Evolutionary conservation across 2,113 vertebrate species (phyloP).

Genomic region (Pelecanoides urinatrix): DNA sequence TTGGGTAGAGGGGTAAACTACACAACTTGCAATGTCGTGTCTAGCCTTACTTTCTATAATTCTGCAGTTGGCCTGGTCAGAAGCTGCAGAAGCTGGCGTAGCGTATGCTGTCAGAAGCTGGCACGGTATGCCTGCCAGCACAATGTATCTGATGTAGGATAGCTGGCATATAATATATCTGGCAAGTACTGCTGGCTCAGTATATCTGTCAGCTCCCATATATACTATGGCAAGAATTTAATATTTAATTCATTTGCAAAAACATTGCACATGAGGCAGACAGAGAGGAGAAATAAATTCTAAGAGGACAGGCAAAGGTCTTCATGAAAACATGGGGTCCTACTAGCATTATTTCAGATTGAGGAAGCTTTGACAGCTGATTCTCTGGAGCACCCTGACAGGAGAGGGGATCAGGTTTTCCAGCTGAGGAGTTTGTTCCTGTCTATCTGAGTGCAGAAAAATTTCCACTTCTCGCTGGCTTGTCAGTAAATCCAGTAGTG

Average conservation of each 20-base stretch:
- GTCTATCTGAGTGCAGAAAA: background rate
- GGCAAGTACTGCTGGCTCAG: background rate
- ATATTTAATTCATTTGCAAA: background rate
- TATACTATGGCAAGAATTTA: background rate
- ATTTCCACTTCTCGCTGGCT: background rate
- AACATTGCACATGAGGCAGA: background rate
- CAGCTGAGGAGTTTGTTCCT: background rate
- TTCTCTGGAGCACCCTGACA: background rate
- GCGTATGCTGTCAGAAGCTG: background rate
- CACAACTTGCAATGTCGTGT: background rate
- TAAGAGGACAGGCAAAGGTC: background rate
- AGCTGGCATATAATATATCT: background rate
- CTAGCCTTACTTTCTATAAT: background rate
- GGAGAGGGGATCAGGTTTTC: background rate
- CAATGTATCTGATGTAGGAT: background rate
- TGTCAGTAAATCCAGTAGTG: background rate
- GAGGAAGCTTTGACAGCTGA: accelerated
- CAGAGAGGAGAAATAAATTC: background rate
- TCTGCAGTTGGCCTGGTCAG: background rate
- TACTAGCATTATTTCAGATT: background rate
- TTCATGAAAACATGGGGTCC: background rate
- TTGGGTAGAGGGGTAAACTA: background rate
- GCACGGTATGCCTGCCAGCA: background rate
- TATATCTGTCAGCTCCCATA: background rate
- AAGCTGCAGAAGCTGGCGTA: background rate